Evolutionary conservation across 2,113 vertebrate species (phyloP).

Genomic region (Grus americana): DNA sequence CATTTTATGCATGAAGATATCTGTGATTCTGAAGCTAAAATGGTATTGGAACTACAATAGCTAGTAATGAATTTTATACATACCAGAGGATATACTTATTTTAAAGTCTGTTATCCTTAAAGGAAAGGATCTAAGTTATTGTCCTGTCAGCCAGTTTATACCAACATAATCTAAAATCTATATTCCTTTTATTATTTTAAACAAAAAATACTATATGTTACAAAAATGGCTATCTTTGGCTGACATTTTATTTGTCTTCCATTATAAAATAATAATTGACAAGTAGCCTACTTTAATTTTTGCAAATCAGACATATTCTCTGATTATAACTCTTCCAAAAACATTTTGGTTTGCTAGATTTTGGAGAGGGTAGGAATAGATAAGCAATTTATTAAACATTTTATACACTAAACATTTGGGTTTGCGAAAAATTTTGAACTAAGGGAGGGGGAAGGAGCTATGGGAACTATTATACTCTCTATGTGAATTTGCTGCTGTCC

Average conservation of each 20-base stretch:
- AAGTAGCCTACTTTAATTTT: not conserved
- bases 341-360: not conserved
- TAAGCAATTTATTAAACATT: not conserved
- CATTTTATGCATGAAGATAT: not conserved
- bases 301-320: not conserved
- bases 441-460: not conserved
- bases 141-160: not conserved
- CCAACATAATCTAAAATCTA: not conserved
- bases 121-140: not conserved
- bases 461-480: not conserved
- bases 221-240: not conserved
- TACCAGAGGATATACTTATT: not conserved
- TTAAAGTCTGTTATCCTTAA: slow-evolving; percentile 21
- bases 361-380: accelerated
- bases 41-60: not conserved
- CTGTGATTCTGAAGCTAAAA: slow-evolving; percentile 29
- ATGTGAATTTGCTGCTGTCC: not conserved
- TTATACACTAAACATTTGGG: not conserved
- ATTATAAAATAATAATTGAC: not conserved
- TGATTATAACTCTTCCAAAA: not conserved
- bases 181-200: not conserved
- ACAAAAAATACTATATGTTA: not conserved
- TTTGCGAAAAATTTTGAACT: not conserved
- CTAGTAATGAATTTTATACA: not conserved
- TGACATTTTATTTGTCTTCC: not conserved